phyloP scores from a whole-genome alignment of 2,113 vertebrate species.

The Syngnathus typhle region DNA sequence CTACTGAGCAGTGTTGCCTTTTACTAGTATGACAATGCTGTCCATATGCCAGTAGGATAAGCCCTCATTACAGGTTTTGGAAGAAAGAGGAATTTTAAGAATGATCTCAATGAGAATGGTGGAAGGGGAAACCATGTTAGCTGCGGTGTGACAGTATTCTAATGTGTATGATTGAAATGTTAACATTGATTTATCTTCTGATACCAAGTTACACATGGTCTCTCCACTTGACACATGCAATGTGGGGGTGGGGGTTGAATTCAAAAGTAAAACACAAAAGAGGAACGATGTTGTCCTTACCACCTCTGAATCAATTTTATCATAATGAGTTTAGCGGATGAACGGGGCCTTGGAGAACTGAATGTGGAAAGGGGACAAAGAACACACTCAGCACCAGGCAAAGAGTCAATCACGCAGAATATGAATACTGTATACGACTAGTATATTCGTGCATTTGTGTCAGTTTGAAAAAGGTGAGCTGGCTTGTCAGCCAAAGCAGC shows the following conservation, averaged over 20 bases:
- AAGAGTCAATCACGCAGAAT: slow-evolving; percentile 42
- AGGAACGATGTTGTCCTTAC: slow-evolving; percentile 75
- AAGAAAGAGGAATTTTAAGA: background rate
- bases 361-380: slow-evolving; percentile 77
- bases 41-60: background rate
- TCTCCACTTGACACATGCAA: slow-evolving; percentile 57
- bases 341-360: slow-evolving; percentile 79
- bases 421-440: slow-evolving; percentile 30
- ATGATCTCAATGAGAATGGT: background rate
- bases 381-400: slow-evolving; percentile 61
- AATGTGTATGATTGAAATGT: slow-evolving; percentile 69
- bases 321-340: slow-evolving; percentile 85
- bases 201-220: slow-evolving; percentile 44
- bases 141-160: slow-evolving; percentile 78
- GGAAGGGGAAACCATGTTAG: slow-evolving; percentile 40
- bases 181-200: slow-evolving; percentile 57
- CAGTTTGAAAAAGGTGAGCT: slow-evolving; percentile 31
- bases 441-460: slow-evolving; percentile 3
- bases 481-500: slow-evolving; percentile 39
- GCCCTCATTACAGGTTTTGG: background rate
- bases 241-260: slow-evolving; percentile 41
- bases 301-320: slow-evolving; percentile 85
- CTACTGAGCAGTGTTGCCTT: slow-evolving; percentile 5
- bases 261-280: slow-evolving; percentile 56
- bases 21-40: background rate